These are phyloP conservation scores for Elephas maximus DNA, from an alignment of 2,113 vertebrate species.

Conservation along the genomic window DNA sequence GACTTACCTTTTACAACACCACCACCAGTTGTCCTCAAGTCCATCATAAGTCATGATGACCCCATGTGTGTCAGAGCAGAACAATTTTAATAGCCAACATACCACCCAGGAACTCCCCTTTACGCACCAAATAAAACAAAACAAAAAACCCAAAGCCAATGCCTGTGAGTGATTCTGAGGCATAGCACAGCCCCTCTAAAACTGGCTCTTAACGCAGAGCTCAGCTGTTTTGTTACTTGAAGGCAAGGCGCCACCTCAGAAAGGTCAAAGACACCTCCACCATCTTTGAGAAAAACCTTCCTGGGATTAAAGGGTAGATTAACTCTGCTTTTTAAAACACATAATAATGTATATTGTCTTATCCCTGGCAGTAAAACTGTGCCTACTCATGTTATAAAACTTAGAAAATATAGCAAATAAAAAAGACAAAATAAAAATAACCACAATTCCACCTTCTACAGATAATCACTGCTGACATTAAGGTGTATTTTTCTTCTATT, in stretches of 20 bases:
- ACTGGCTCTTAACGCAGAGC: background rate
- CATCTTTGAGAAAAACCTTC: background rate
- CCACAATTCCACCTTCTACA: background rate
- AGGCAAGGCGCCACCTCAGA: constrained; percentile 11
- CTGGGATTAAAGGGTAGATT: background rate
- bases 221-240: background rate
- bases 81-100: background rate
- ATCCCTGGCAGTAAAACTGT: background rate
- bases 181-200: background rate
- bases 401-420: constrained; percentile 14
- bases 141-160: too few relatives aligned
- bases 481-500: background rate
- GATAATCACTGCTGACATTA: background rate
- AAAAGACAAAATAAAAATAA: background rate
- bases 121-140: too few relatives aligned
- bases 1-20: background rate
- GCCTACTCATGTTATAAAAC: background rate
- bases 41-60: background rate
- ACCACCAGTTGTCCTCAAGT: background rate
- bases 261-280: background rate
- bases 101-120: background rate
- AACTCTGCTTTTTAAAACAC: constrained; percentile 29
- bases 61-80: background rate
- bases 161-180: too few relatives aligned
- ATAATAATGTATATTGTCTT: background rate